Evolutionary conservation across 2,888 invertebrate species (phyloP), one percentile per base, ranked within the genome.

Genomic region (Aporophyla lueneburgensis): DNA sequence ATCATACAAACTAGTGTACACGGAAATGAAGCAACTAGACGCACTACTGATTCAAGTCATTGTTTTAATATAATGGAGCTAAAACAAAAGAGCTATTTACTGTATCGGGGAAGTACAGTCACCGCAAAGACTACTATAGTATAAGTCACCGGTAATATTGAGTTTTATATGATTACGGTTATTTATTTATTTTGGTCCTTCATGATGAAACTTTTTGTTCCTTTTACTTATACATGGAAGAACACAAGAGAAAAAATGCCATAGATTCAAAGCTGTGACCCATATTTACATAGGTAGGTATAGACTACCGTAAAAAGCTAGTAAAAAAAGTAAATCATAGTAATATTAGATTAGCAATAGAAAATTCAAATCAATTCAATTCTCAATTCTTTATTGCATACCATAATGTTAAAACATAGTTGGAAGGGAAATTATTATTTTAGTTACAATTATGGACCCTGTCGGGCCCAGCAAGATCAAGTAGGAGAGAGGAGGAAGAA

Each of bases 11-110:
- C 67, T 16, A 68, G 16, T 33, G 19, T 2, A 54, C 56, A 43
- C 84, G 83, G 83, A 84, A 81, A 74, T 72, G 65, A 69, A 74
- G 61, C 53, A 51, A 72, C 58, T 46, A 65, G 67, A 53, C 54
- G 12, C 24, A 21, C 19, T 12, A 14, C 12, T 43, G 27, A 51
- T 33, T 65, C 49, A 67, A 40, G 27, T 51, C 73, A 83, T 83
- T 83, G 83, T 84, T 12, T 63, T 46, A 70, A 65, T 74, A 51
- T 81, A 84, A 83, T 81, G n/a, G 19, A n/a, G 33, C 9, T 19
- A 0, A 58, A 77, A 83, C 84, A 83, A 83, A 81, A 62, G 74
- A 43, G 40, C 33, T 71, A 73, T 84, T 71, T 66, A 54, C 9
- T 65, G 58, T 49, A 58, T 56, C 19, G 5, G 2, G 9, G 33